Evolutionary conservation across 2,113 vertebrate genomes (phyloP), one percentile per base, ranked within the genome.

Genomic region (Perognathus longimembris): DNA sequence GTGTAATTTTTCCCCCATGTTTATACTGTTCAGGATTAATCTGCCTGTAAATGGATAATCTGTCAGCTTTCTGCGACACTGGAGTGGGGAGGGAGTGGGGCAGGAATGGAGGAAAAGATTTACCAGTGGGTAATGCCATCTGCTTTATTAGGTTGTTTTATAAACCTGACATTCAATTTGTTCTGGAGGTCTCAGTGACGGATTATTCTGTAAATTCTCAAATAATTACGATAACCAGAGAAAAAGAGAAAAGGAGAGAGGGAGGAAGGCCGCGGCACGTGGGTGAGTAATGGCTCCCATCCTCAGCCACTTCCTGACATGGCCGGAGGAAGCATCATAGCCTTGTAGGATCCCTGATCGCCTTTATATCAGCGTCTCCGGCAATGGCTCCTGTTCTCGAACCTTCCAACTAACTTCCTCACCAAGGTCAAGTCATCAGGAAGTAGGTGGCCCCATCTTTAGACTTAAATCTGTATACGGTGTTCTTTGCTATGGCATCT

Each of bases 121-220:
- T 98, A 98, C 97, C 96, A 97, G 97, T 95, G 95, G 96, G 95
- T 97, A 98, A 98, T 97, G 96, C 98, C 98, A 98, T 97, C 97
- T 98, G 98, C 97, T 95, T 98, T 97, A 98, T 97, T 96, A 97
- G 98, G 93, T 96, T 96, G 96, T 98, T 96, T 98, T 98, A 97
- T 97, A 98, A 98, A 98, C 96, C 98, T 97, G 98, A 97, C 97
- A 96, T 98, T 98, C 97, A 94, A 98, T 99, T 98, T 98, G 98
- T 98, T 98, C 98, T 97, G 98, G 96, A 63, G 98, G 97, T 97
- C 97, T 97, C 95, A 94, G 95, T 57, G 67, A 95, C 54, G 87
- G 98, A 98, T 99, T 98, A 98, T 98, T 98, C 98, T 96, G 97
- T 97, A 97, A 98, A 98, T 98, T 98, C 97, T 97, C 87, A 98